Evolutionary conservation across 2,797 vertebrate genomes (phyloP).

Genomic region (Balearica regulorum): DNA sequence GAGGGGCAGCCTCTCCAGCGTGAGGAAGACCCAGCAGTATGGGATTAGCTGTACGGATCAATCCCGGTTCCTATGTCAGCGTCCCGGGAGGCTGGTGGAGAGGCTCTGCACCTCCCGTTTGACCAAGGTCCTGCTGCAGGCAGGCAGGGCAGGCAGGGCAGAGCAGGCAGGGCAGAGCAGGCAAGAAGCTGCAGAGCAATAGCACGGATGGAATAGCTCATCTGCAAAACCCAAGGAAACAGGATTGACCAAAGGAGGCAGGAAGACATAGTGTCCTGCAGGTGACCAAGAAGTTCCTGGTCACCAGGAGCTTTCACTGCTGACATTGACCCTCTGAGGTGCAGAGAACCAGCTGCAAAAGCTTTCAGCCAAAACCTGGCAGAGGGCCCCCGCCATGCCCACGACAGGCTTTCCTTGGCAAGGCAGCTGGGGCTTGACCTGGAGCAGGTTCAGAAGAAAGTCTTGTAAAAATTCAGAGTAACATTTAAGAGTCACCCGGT

Average conservation of each 20-base stretch:
- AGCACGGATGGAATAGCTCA: neutral
- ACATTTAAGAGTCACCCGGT: neutral
- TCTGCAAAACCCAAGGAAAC: neutral
- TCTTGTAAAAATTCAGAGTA: neutral
- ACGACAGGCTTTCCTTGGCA: neutral
- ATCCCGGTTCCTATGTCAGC: neutral
- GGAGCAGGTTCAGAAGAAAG: neutral
- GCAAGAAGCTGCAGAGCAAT: neutral
- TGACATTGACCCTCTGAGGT: neutral
- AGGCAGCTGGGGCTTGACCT: neutral
- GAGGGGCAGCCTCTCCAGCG: neutral
- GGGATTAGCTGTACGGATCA: neutral
- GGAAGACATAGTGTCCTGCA: fast-evolving
- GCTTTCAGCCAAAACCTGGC: neutral
- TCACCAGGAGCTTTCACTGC: neutral
- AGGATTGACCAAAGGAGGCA: neutral
- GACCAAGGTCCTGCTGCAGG: neutral
- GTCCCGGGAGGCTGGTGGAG: neutral
- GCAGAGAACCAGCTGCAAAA: neutral
- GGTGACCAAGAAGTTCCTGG: neutral
- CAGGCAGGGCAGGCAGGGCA: neutral
- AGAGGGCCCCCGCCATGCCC: neutral
- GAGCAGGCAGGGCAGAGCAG: neutral
- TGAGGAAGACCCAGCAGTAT: neutral
- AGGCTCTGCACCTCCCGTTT: fast-evolving